phyloP scores from a whole-genome alignment of 2,888 invertebrate species.

The Rotaria socialis region DNA sequence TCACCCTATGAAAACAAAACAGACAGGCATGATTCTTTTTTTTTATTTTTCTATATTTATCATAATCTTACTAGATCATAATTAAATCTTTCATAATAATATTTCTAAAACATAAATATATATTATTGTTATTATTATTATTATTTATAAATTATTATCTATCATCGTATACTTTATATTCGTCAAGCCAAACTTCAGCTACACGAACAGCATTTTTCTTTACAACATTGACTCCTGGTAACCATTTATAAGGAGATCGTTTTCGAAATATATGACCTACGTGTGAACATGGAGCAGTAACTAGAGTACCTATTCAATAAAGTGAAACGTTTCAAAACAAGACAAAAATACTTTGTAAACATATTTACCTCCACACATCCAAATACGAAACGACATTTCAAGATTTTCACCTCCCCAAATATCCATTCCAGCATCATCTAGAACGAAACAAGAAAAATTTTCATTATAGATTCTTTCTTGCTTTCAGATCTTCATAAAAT shows the following conservation, averaged over 20 bases:
- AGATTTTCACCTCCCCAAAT: conserved; percentile 99
- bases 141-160: background rate
- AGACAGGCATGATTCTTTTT: no score
- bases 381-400: conserved; percentile 91
- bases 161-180: conserved; percentile 49
- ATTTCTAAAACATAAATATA: conserved; percentile 63
- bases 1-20: conserved; percentile 69
- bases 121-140: background rate
- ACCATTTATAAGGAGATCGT: conserved; percentile 84
- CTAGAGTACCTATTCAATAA: conserved; percentile 62
- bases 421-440: conserved; percentile 63
- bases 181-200: conserved; percentile 73
- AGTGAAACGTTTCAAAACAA: no score
- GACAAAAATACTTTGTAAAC: background rate
- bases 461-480: no score
- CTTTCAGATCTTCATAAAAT: background rate
- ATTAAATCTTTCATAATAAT: conserved; percentile 96
- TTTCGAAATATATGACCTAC: conserved; percentile 93
- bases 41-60: no score
- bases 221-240: conserved; percentile 89
- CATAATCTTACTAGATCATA: conserved; percentile 70
- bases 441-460: background rate
- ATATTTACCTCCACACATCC: conserved; percentile 96
- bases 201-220: conserved; percentile 91
- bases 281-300: conserved; percentile 95